Evolutionary conservation across 2,888 invertebrate genomes (phyloP).

Genomic region (Volucella bombylans): DNA sequence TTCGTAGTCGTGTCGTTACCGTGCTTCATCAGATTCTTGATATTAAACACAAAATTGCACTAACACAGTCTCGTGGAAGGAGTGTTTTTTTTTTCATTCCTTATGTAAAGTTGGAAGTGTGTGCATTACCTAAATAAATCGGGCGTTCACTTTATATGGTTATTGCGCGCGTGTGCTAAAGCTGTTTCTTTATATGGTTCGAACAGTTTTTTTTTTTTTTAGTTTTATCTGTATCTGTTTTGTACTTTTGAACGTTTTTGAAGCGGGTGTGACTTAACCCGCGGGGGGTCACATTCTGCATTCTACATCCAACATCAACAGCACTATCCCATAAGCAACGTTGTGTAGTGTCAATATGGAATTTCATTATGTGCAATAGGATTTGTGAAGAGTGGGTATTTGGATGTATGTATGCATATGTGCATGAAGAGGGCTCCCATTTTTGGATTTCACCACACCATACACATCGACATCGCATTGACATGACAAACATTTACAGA

Average conservation of each 20-base stretch:
- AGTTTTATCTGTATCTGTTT: no score
- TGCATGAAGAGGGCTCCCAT: slow-evolving; percentile 63
- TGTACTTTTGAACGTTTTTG: background rate
- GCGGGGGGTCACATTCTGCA: slow-evolving; percentile 32
- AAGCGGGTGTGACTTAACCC: slow-evolving; percentile 66
- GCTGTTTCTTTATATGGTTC: slow-evolving; percentile 41
- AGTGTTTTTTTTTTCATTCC: slow-evolving; percentile 27
- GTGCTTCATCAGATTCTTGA: background rate
- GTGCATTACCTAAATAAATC: slow-evolving; percentile 72
- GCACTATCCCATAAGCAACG: slow-evolving; percentile 6
- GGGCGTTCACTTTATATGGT: slow-evolving; percentile 74
- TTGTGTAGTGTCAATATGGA: slow-evolving; percentile 44
- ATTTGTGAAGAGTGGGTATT: background rate
- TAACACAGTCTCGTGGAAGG: slow-evolving; percentile 18
- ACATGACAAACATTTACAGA: background rate
- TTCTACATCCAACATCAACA: background rate
- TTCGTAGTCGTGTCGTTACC: slow-evolving; percentile 8
- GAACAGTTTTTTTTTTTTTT: slow-evolving; percentile 18
- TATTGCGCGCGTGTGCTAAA: slow-evolving; percentile 72
- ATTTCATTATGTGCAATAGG: slow-evolving; percentile 49
- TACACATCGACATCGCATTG: background rate
- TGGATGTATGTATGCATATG: background rate
- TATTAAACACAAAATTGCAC: slow-evolving; percentile 25
- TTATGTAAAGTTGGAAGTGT: slow-evolving; percentile 42
- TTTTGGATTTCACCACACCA: slow-evolving; percentile 67